Base-by-base conservation (phyloP, 1,140 invertebrate species). In the Panagrolaimus sp. region DNA sequence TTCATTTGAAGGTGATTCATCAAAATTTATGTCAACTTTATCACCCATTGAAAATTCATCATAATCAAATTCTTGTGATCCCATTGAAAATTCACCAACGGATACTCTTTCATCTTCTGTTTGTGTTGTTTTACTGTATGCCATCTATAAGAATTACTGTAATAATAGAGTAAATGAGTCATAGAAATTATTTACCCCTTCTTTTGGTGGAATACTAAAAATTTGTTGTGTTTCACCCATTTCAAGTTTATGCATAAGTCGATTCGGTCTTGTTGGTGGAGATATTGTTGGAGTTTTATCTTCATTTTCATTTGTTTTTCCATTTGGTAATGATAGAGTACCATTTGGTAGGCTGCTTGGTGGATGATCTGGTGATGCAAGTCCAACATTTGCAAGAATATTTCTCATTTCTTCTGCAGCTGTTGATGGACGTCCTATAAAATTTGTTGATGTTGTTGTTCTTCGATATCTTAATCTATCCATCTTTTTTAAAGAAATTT, bases 51-150 rank as follows among this genome's bases (percentile, higher is more conserved):
- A 66, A 16, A 69, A 38, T 16, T 69, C 67, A 31, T 69, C 67
- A 43, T 67, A 69, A 45, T 69, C 67, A 27, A 69, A 69, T 38
- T 66, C 67, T 20, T 69, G 64, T 31, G 67, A 69, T 1, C 67
- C 67, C 57, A 44, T 69, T 20, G 64, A 67, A 16, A 69, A 69
- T 9, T 48, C 63, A 5, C 57, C 67, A 9, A 69, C 23, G 27
- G 67, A 51, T 16, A 20, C 25, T 31, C 57, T 38, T 23, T 38
- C 43, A 16, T 69, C 67, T 9, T 67, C 57, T n/a, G 67, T 69
- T 69, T 69, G 67, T 45, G 67, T 69, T 14, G 27, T 51, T 69
- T 69, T 69, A 9, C 16, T 20, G n/a, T 69, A 69, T n/a, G 16
- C 20, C 42, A 61, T 61, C 66, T 67, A 16, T 1, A 67, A 14